A percentile compares a stretch with the other conserved stretches of the same genome.
phyloP scores from a whole-genome alignment of 2,113 vertebrate species.

The Charadrius vociferus region DNA sequence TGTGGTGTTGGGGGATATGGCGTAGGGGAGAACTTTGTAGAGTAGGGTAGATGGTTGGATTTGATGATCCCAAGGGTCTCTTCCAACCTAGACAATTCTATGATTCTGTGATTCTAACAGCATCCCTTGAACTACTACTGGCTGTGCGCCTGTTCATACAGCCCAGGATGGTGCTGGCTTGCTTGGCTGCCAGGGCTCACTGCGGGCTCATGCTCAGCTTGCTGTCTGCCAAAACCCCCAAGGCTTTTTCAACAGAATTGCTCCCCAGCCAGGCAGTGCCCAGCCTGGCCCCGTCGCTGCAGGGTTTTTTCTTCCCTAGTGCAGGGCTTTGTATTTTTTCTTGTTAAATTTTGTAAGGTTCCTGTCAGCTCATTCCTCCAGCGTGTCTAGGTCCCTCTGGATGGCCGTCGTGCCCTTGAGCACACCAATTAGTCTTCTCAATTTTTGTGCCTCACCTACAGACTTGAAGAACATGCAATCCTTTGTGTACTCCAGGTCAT shows the following conservation, averaged over 20 bases:
- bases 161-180: neutral
- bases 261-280: neutral
- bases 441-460: neutral
- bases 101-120: no score
- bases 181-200: neutral
- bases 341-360: neutral
- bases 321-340: neutral
- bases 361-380: neutral
- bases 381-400: neutral
- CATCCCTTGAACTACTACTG: no score
- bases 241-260: neutral
- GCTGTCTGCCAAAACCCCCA: neutral
- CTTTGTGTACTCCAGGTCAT: neutral
- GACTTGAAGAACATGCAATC: accelerated
- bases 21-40: neutral
- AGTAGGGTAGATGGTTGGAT: no score
- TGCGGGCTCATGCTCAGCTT: neutral
- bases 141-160: neutral
- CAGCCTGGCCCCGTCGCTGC: neutral
- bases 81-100: no score
- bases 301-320: neutral
- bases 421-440: neutral
- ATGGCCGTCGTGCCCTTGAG: neutral
- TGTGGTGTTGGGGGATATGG: no score
- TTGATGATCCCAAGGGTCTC: no score